Conservation (phyloP, 1,140 invertebrate genomes). For the Drosophila pachea region DNA sequence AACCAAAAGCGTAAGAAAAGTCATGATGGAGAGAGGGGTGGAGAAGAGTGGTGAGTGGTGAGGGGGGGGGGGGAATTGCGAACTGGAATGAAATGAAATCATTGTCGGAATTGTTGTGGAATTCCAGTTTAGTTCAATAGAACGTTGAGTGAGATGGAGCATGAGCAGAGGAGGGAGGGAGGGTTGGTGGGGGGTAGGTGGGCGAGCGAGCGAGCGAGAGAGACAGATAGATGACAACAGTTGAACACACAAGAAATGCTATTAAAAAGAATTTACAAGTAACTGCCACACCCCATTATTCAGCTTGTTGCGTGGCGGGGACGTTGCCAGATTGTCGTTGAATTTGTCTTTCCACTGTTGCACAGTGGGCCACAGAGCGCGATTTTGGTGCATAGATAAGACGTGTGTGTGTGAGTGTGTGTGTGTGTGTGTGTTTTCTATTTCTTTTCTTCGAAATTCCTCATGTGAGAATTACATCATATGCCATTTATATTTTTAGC, state of each 20-base stretch:
- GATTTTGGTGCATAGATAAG: background rate
- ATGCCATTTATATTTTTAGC: constrained; percentile 39
- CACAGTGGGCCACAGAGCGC: constrained; percentile 8
- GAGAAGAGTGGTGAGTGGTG: too few species aligned
- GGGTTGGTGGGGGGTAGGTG: background rate
- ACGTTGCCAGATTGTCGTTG: constrained; percentile 20
- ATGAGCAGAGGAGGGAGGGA: background rate
- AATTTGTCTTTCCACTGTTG: background rate
- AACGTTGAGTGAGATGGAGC: constrained; percentile 1
- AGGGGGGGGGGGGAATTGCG: too few species aligned
- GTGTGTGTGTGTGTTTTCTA: constrained; percentile 3
- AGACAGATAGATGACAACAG: constrained; percentile 4
- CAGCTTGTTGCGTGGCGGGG: constrained; percentile 7
- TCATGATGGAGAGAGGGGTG: background rate
- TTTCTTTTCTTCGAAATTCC: constrained; percentile 16
- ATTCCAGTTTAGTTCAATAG: background rate
- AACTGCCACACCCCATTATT: background rate
- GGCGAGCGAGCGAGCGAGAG: background rate
- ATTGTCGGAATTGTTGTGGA: constrained; percentile 17
- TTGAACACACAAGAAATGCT: constrained; percentile 23
- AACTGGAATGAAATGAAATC: constrained; percentile 42
- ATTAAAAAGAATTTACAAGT: constrained; percentile 36
- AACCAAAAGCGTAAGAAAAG: constrained; percentile 5
- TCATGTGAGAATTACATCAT: constrained; percentile 43
- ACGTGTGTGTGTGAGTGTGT: background rate